Percentiles rank a stretch among this genome's conserved stretches.
Evolutionary conservation across 2,113 vertebrate genomes (phyloP).

Genomic region (Pollachius pollachius): DNA sequence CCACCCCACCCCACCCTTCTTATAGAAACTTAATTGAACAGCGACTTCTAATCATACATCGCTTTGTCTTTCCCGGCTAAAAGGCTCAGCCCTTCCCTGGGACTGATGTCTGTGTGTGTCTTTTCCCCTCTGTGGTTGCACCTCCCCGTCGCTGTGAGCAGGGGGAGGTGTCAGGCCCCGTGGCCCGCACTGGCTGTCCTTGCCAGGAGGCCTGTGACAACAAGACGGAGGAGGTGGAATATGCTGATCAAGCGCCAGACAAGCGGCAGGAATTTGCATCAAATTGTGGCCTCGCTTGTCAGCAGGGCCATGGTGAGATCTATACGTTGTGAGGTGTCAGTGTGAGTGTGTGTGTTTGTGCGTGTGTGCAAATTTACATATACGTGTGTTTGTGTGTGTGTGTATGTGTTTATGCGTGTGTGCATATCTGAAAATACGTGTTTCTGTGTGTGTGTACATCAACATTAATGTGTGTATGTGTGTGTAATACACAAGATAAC

Average conservation of each 20-base stretch:
- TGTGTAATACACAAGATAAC: neutral
- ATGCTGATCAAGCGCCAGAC: conserved; percentile 75
- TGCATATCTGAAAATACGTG: neutral
- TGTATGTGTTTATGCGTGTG: conserved; percentile 13
- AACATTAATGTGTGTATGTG: too few relatives aligned
- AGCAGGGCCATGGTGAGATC: conserved; percentile 69
- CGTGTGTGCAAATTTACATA: conserved; percentile 11
- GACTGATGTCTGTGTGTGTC: too few relatives aligned
- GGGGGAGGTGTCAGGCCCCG: conserved; percentile 52
- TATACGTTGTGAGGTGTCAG: conserved; percentile 50
- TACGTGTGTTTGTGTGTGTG: conserved; percentile 42
- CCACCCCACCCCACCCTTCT: conserved; percentile 28
- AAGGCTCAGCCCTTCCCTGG: too few relatives aligned
- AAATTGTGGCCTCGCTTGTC: conserved; percentile 71
- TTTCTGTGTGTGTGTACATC: conserved; percentile 39
- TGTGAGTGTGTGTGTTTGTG: neutral
- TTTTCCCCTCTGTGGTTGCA: too few relatives aligned
- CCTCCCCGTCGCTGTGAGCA: conserved; percentile 65
- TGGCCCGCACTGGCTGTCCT: conserved; percentile 69
- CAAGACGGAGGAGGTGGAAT: conserved; percentile 75
- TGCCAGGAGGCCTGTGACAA: conserved; percentile 74
- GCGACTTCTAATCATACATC: too few relatives aligned
- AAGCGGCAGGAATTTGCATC: conserved; percentile 71
- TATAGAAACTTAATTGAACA: conserved; percentile 57
- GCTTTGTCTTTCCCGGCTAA: too few relatives aligned